Conservation (phyloP, 2,113 vertebrate species). For the Corythaeola cristata region DNA sequence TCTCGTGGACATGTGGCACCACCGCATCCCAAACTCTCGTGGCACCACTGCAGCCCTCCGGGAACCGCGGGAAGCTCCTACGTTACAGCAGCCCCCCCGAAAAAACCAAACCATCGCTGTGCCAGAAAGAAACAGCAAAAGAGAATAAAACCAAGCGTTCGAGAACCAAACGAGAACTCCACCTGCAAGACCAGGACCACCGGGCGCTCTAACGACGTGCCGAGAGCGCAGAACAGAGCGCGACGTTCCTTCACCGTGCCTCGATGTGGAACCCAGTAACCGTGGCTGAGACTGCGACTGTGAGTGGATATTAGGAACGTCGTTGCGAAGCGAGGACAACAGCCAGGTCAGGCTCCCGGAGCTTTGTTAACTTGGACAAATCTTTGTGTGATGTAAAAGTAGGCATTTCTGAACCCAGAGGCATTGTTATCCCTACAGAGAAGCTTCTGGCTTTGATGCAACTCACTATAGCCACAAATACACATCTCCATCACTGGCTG, state of each 20-base stretch:
- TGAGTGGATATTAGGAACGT: not conserved
- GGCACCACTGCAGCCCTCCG: not conserved
- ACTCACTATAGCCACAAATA: constrained; percentile 38
- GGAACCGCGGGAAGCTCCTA: not conserved
- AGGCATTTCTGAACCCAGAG: not conserved
- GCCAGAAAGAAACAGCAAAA: not conserved
- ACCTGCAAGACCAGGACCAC: not conserved
- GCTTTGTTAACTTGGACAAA: not conserved
- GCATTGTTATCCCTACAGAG: not conserved
- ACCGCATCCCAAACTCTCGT: not conserved
- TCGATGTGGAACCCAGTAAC: not conserved
- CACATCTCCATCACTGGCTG: constrained; percentile 30
- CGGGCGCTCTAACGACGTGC: rapidly evolving
- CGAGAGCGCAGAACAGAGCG: rapidly evolving
- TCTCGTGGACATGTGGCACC: rapidly evolving
- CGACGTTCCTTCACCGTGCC: not conserved
- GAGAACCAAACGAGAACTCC: not conserved
- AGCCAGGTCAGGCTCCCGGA: not conserved
- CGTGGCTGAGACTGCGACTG: not conserved
- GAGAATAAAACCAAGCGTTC: not conserved
- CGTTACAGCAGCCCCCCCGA: not conserved
- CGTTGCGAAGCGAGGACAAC: not conserved
- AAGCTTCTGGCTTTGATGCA: constrained; percentile 27
- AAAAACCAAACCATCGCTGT: not conserved
- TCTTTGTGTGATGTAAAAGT: not conserved